Evolutionary conservation across 1,140 invertebrate species (phyloP).

Genomic region (Scaptodrosophila lebanonensis): DNA sequence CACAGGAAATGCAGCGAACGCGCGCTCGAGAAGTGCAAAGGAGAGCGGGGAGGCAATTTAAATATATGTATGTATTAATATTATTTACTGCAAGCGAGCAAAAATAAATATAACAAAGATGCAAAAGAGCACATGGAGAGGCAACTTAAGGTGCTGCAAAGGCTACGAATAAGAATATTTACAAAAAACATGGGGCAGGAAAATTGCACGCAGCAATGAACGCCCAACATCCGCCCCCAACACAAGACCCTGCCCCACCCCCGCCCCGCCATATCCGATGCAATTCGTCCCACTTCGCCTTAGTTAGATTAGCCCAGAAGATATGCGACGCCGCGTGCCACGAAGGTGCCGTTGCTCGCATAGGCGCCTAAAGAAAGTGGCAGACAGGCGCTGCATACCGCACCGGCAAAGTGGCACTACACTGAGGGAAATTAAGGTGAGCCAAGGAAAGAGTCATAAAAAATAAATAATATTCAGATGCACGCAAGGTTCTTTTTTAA

Average conservation of each 20-base stretch:
- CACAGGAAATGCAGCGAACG: constrained; percentile 41
- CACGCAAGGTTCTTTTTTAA: no score
- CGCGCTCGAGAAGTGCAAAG: constrained; percentile 4
- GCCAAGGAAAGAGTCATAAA: no score
- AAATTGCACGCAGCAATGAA: constrained; percentile 27
- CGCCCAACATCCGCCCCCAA: constrained; percentile 1
- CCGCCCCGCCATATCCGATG: neutral
- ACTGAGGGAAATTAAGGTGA: no score
- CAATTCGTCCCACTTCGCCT: constrained; percentile 11
- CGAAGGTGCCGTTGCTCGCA: constrained; percentile 44
- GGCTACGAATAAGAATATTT: neutral
- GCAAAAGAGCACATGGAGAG: constrained; percentile 4
- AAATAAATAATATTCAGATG: no score
- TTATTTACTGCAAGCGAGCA: constrained; percentile 52
- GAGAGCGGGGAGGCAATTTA: constrained; percentile 8
- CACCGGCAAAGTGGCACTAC: no score
- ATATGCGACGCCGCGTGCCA: constrained; percentile 30
- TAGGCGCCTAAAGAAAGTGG: no score
- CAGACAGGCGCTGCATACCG: no score
- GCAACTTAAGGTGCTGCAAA: constrained; percentile 9
- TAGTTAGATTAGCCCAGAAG: constrained; percentile 54
- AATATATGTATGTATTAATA: constrained; percentile 71
- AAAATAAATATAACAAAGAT: constrained; percentile 31
- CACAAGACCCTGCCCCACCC: constrained; percentile 10
- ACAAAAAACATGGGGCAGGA: neutral